Evolutionary conservation across 2,797 vertebrate genomes (phyloP), one percentile per base, ranked within the genome.

Genomic region (Chiloscyllium punctatum): DNA sequence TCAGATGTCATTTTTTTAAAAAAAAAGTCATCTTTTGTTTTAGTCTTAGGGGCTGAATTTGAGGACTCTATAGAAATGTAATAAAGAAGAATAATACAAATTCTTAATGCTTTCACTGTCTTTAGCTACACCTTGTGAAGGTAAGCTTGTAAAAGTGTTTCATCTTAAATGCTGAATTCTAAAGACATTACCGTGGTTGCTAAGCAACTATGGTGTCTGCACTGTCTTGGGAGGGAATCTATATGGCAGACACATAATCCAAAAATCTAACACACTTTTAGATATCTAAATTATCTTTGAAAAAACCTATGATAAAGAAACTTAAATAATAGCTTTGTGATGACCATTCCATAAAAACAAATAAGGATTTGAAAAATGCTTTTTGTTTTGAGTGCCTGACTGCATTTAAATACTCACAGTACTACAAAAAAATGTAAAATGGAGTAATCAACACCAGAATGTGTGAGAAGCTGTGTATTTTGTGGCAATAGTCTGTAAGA

Each of bases 161-260:
- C 88, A 91, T 91, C 66, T 91, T 66, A 66, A 91, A 91, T 37
- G 18, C 88, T n/a, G 33, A 91, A 66, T 68, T 33, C 88, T 91
- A 62, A 57, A 94, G 84, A 51, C 92, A 74, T 74, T 95, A 57
- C 62, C n/a, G 48, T 51, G 48, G 96, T 96, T 96, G 95, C 96
- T 88, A 96, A 68, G 96, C 94, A 95, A 96, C 95, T 16, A 37
- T 48, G 90, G 94, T 96, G 96, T 95, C 96, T 96, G 96, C 57
- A 66, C 96, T 97, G 96, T 97, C 96, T 95, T 96, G 96, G 96
- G 96, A 96, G 96, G 96, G 96, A 97, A 96, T 96, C 97, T 96
- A 96, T 95, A 97, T 42, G 96, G 97, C 97, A 97, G 97, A 97
- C 97, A 96, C 97, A 97, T 97, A 97, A 98, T 97, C 97, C 97